These are phyloP conservation scores for Penaeus monodon DNA, from an alignment of 2,888 invertebrate genomes.

Conservation along the genomic window DNA sequence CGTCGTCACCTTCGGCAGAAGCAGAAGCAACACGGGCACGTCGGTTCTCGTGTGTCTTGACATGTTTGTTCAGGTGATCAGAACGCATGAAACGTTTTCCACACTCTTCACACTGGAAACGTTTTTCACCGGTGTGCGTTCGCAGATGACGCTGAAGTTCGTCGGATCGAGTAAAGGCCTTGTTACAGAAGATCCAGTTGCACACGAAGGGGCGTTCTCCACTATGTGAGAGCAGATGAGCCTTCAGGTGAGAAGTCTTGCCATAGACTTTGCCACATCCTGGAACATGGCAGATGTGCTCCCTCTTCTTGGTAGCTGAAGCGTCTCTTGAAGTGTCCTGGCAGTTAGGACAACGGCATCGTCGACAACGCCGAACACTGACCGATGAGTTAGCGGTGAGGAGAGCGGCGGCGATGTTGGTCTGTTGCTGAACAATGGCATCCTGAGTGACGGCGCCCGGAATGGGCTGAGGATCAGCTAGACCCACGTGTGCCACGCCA, in stretches of 20 bases:
- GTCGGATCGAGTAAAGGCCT: conserved; percentile 94
- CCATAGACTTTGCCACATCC: conserved; percentile 92
- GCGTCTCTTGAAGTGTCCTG: conserved; percentile 95
- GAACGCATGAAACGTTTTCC: conserved; percentile 92
- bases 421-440: conserved; percentile 74
- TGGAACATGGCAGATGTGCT: conserved; percentile 93
- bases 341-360: conserved; percentile 98
- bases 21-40: too few species aligned
- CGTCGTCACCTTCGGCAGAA: too few species aligned
- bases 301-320: conserved; percentile 73
- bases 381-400: too few species aligned
- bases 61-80: conserved; percentile 90
- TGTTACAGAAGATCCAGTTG: conserved; percentile 97
- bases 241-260: conserved; percentile 97
- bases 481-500: conserved; percentile 96
- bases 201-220: conserved; percentile 97
- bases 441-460: conserved; percentile 74
- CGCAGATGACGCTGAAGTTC: conserved; percentile 87
- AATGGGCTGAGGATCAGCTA: conserved; percentile 79
- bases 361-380: too few species aligned
- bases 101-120: conserved; percentile 90
- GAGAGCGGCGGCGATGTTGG: conserved; percentile 74
- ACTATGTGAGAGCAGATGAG: conserved; percentile 97
- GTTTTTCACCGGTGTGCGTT: conserved; percentile 80
- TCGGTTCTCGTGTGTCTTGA: conserved; percentile 79